Conservation (phyloP, 2,113 vertebrate genomes). For the Seriola aureovittata region DNA sequence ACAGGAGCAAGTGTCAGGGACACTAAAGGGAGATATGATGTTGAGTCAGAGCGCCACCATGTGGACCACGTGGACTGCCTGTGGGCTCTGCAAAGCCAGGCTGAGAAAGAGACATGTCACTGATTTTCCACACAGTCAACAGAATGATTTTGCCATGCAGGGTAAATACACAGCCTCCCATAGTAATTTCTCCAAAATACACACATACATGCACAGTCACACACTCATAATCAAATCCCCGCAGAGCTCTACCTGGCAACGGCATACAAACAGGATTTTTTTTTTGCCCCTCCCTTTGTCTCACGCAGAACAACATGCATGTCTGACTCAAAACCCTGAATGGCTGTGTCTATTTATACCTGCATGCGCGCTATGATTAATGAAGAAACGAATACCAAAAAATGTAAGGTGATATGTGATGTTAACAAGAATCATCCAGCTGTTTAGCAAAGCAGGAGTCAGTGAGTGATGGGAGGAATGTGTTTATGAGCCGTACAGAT, state of each 20-base stretch:
- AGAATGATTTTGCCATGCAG: slow-evolving; percentile 69
- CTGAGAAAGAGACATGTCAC: slow-evolving; percentile 56
- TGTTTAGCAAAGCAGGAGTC: slow-evolving; percentile 15
- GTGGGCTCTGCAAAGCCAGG: slow-evolving; percentile 32
- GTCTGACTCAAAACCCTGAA: slow-evolving; percentile 16
- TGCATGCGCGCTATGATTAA: neutral
- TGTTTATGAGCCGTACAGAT: slow-evolving; percentile 47
- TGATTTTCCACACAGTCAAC: slow-evolving; percentile 78
- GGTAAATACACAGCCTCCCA: slow-evolving; percentile 68
- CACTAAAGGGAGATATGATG: slow-evolving; percentile 25
- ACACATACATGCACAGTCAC: slow-evolving; percentile 47
- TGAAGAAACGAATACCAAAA: neutral
- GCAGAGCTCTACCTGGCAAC: slow-evolving; percentile 71
- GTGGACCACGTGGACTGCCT: slow-evolving; percentile 54
- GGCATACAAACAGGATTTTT: slow-evolving; percentile 55
- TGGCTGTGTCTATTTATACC: slow-evolving; percentile 11
- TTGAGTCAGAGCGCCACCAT: slow-evolving; percentile 81
- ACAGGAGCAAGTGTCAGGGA: slow-evolving; percentile 53
- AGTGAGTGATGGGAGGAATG: slow-evolving; percentile 19
- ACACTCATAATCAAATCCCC: slow-evolving; percentile 59
- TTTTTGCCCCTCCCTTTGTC: neutral
- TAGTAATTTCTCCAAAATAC: slow-evolving; percentile 69
- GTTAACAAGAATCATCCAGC: slow-evolving; percentile 19
- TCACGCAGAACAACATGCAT: slow-evolving; percentile 47
- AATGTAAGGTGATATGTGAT: neutral